Evolutionary conservation across 2,888 invertebrate species (phyloP), one percentile per base, ranked within the genome.

Genomic region (Polietes domitor): DNA sequence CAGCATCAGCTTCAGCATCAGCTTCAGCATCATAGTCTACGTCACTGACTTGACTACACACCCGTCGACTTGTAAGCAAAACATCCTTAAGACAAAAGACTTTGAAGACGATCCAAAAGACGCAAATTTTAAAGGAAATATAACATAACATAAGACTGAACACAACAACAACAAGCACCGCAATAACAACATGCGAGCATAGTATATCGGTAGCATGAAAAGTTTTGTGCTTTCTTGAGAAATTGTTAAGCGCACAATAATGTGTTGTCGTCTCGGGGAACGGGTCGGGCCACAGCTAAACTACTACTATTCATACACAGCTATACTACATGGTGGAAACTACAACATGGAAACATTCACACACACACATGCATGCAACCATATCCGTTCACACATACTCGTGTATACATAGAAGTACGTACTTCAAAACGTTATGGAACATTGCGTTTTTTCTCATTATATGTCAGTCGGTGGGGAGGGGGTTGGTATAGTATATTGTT

Each of bases 191-290:
- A 53, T 75, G 28, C 43, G 21, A 65, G 21, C 73, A 43, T n/a
- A 72, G 75, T 78, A 81, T 76, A 81, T 75, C 80, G 78, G 76
- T 76, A 84, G 78, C 77, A 81, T 81, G 68, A 73, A 84, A 84
- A 84, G 47, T 84, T 84, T 68, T 78, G 21, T 78, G 75, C 72
- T 78, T 84, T 85, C 81, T 82, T 77, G 72, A 82, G 85, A 86
- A 86, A 83, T 83, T 79, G 82, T 83, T 85, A 85, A 86, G 80
- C 82, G 86, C 78, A 80, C 88, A 85, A 78, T 78, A 84, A 72
- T 84, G 65, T 86, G 77, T 82, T 75, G 77, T 82, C 82, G 77
- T 82, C 82, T 82, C 65, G 76, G n/a, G n/a, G 70, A 82, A 84
- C 74, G 74, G 74, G 70, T 61, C 26, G n/a, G n/a, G n/a, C n/a